Conservation (phyloP, 1,140 invertebrate species). For the Colletes gigas region DNA sequence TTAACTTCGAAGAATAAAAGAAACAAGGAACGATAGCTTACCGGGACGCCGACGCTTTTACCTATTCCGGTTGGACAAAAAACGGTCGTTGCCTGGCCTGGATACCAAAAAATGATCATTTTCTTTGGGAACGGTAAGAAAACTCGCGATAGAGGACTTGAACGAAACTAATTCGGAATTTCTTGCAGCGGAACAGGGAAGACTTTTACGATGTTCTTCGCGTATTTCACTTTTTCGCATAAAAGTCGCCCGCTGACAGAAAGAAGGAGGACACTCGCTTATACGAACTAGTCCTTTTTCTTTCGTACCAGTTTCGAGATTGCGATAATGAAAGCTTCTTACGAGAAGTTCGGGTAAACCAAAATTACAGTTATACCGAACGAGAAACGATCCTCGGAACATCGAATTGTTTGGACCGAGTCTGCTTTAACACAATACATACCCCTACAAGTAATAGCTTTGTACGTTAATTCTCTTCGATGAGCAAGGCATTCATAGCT, state of each 20-base stretch:
- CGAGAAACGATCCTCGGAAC: neutral
- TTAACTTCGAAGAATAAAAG: neutral
- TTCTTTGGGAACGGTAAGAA: neutral
- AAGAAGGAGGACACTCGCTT: neutral
- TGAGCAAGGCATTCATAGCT: neutral
- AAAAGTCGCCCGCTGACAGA: too few species aligned
- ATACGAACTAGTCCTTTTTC: neutral
- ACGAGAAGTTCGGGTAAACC: neutral
- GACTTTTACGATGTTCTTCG: neutral
- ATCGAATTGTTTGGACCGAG: neutral
- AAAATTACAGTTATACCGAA: neutral
- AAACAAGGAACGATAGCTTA: neutral
- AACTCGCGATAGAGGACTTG: neutral
- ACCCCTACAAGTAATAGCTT: too few species aligned
- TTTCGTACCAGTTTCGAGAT: neutral
- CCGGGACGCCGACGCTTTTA: neutral
- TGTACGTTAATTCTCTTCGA: neutral
- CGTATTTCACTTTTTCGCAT: too few species aligned
- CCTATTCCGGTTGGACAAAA: neutral
- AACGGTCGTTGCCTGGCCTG: too few species aligned
- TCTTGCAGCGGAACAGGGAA: neutral
- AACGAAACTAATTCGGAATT: constrained; percentile 5
- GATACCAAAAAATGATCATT: constrained; percentile 4
- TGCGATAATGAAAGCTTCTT: neutral
- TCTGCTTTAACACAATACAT: too few species aligned